A percentile compares a stretch with the other conserved stretches of the same genome.
These are phyloP conservation scores for Venusia cambrica DNA, from an alignment of 2,888 invertebrate species.

Conservation along the genomic window DNA sequence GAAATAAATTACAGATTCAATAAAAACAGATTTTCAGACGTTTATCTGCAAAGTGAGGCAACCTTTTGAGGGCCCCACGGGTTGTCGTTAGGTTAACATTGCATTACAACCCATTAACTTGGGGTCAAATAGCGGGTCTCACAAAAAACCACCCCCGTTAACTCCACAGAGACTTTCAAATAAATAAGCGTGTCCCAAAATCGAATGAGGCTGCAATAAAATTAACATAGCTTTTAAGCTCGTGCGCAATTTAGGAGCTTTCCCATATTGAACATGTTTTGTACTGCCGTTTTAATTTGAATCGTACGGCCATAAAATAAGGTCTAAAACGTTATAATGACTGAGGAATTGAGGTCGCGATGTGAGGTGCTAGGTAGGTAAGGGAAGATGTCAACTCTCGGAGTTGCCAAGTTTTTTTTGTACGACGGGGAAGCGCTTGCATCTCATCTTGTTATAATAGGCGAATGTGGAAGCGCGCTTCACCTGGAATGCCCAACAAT, in stretches of 20 bases:
- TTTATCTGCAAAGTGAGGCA: background rate
- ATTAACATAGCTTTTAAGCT: constrained; percentile 47
- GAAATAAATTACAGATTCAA: too few relatives aligned
- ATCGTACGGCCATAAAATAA: constrained; percentile 46
- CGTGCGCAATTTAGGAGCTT: constrained; percentile 47
- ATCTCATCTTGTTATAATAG: too few relatives aligned
- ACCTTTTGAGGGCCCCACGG: too few relatives aligned
- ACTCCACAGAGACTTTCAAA: constrained; percentile 1
- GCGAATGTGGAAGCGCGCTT: too few relatives aligned
- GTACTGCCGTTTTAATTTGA: constrained; percentile 43
- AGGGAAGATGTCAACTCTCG: too few relatives aligned
- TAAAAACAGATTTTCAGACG: too few relatives aligned
- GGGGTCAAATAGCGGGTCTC: too few relatives aligned
- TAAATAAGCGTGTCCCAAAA: constrained; percentile 17
- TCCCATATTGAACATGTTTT: constrained; percentile 41
- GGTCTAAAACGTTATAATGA: constrained; percentile 44
- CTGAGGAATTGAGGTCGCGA: constrained; percentile 40
- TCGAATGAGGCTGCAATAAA: constrained; percentile 37
- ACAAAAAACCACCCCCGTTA: background rate
- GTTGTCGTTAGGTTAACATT: too few relatives aligned
- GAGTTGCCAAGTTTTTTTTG: too few relatives aligned
- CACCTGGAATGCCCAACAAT: too few relatives aligned
- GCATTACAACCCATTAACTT: too few relatives aligned
- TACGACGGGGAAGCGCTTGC: too few relatives aligned
- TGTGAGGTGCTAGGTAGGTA: background rate